Conservation (phyloP, 2,797 vertebrate genomes). For the Tenualosa ilisha region DNA sequence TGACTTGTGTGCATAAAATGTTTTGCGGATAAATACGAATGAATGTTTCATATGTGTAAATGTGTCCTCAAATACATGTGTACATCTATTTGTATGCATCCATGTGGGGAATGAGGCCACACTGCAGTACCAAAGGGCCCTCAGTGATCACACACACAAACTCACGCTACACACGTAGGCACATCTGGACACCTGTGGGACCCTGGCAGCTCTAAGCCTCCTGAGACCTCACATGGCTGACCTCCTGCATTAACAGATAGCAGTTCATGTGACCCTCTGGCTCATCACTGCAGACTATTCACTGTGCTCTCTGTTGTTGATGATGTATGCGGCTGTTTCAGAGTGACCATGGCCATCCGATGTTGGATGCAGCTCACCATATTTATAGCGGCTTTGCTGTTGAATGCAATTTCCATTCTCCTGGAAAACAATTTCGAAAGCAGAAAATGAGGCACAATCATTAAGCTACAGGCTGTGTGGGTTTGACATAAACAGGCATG, state of each 20-base stretch:
- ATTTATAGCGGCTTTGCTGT: background rate
- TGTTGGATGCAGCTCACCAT: background rate
- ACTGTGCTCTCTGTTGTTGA: background rate
- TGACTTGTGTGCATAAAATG: background rate
- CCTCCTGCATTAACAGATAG: background rate
- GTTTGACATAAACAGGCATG: background rate
- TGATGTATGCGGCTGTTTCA: background rate
- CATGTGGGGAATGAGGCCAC: background rate
- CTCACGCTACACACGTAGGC: background rate
- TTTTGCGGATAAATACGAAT: background rate
- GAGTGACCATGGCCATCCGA: background rate
- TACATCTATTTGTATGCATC: background rate
- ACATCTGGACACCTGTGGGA: background rate
- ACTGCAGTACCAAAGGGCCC: background rate
- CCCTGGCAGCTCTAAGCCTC: background rate
- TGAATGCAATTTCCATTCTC: background rate
- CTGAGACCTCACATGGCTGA: background rate
- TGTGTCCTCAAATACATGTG: background rate
- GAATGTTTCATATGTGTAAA: background rate
- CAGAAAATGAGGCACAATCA: background rate
- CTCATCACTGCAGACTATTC: background rate
- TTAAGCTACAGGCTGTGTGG: background rate
- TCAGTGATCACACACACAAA: background rate
- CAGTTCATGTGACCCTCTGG: background rate
- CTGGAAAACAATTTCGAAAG: background rate